Evolutionary conservation across 2,888 invertebrate species (phyloP), one percentile per base, ranked within the genome.

Genomic region (Eupithecia subumbrata): DNA sequence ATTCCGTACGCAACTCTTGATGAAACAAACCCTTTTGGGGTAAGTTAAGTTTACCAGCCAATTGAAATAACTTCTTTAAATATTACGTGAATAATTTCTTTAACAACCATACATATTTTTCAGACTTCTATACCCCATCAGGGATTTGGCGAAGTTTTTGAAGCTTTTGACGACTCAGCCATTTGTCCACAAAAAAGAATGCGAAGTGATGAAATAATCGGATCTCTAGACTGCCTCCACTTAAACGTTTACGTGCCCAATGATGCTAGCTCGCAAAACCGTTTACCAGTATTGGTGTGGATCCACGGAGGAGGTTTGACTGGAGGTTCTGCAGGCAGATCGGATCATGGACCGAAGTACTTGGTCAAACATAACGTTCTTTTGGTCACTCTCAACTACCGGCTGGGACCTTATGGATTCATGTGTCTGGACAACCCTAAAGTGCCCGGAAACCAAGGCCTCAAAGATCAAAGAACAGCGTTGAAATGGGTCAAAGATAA

Each of bases 391-490:
- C 66, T 87, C 0, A 88, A 88, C 77, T 89, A 87, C 43, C 80
- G 88, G 60, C 37, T 87, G 4, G 87, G 87, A 0, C 81, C 83
- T 9, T 85, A 83, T 40, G 88, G 88, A 5, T 88, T 87, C n/a
- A 81, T 88, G 79, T 85, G 86, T 66, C 71, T 84, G 0, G 82
- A 84, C 67, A 84, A 78, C 3, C 82, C 84, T 5, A 83, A 85
- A 12, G 78, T 85, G 9, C 85, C 88, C 4, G 89, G 89, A 8
- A 89, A 88, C 74, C 87, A 87, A 79, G 88, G 88, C 7, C 72
- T 88, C 2, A 88, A 86, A 75, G 88, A 88, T 66, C 86, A 86
- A 67, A 40, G 80, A 0, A 56, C 84, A 40, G 88, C 86, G 9
- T 66, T 89, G 11, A 79, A 82, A 68, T 89, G 88, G 88, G 73